These are phyloP conservation scores for Apodemia mormo DNA, from an alignment of 2,888 invertebrate genomes.

Conservation along the genomic window DNA sequence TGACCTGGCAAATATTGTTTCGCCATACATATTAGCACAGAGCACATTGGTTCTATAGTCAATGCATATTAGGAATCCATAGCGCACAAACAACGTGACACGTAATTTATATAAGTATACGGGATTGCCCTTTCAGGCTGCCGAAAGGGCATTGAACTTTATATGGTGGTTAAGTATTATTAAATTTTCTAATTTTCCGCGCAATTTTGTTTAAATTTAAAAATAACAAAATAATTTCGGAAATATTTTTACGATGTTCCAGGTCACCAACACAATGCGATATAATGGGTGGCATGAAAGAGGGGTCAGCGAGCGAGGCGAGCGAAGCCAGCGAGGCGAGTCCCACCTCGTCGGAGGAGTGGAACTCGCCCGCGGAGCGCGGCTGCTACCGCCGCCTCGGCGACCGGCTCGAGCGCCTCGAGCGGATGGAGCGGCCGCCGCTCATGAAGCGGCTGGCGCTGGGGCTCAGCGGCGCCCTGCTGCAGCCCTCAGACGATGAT, in stretches of 20 bases:
- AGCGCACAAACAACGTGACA: too few relatives aligned
- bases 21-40: too few relatives aligned
- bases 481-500: constrained; percentile 82
- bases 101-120: too few relatives aligned
- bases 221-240: too few relatives aligned
- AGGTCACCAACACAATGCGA: constrained; percentile 70
- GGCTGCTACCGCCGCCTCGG: constrained; percentile 91
- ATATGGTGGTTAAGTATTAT: too few relatives aligned
- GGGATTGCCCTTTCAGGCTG: too few relatives aligned
- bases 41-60: too few relatives aligned
- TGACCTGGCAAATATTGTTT: too few relatives aligned
- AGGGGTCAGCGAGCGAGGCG: constrained; percentile 43
- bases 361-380: constrained; percentile 93
- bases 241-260: constrained; percentile 33
- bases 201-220: too few relatives aligned
- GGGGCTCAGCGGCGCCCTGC: constrained; percentile 84
- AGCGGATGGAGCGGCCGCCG: constrained; percentile 85
- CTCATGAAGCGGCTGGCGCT: constrained; percentile 89
- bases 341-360: constrained; percentile 91
- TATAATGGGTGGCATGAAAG: constrained; percentile 57
- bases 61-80: too few relatives aligned
- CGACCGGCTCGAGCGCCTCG: constrained; percentile 80
- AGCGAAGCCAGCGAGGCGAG: constrained; percentile 68
- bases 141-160: too few relatives aligned
- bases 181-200: too few relatives aligned